Base-by-base conservation (phyloP, 64 coral and sea anemone genomes). In the Porites australiensis region DNA sequence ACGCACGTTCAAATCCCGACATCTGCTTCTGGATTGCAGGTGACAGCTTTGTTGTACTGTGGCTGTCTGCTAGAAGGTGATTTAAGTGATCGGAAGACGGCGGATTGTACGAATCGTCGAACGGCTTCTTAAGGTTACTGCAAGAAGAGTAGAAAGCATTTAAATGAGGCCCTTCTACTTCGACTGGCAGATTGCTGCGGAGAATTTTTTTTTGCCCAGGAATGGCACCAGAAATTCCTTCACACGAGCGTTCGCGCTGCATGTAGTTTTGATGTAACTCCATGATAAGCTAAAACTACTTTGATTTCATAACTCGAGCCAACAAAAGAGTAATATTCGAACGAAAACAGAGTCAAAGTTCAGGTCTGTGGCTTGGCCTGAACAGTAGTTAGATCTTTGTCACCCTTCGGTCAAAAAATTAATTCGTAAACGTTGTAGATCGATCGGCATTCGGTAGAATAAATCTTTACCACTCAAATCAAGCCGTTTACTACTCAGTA, bases 1-100 rank as follows among this genome's bases (percentile, higher is more conserved):
- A 93, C 14, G 83, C 91, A 64, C 85, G 91, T 58, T 93, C 91
- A 77, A 93, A 68, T 18, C 81, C 51, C 51, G 81, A 84, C 81
- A 84, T 84, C 27, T 84, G 81, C 44, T 37, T 37, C 27, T 19
- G 81, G 48, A 2, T 84, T 12, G 62, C 81, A 47, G 43, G 48
- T 45, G 81, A 11, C 45, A 68, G 15, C 10, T 64, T 69, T 12
- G 63, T 49, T 68, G 4, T 84, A 8, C 81, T 48, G 63, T 64
- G 63, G 64, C 62, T n/a, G 18, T n/a, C 81, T 14, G 20, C 18
- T 19, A 18, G 64, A 19, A 19, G 22, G 5, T 69, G 19, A 16
- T 44, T 16, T 50, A 48, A n/a, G 37, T 64, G 59, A 0, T 82
- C 79, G 5, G 21, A 81, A 62, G 78, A 44, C 27, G 61, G 18